Evolutionary conservation across 2,797 vertebrate species (phyloP), one percentile per base, ranked within the genome.

Genomic region (Naso thynnoides): DNA sequence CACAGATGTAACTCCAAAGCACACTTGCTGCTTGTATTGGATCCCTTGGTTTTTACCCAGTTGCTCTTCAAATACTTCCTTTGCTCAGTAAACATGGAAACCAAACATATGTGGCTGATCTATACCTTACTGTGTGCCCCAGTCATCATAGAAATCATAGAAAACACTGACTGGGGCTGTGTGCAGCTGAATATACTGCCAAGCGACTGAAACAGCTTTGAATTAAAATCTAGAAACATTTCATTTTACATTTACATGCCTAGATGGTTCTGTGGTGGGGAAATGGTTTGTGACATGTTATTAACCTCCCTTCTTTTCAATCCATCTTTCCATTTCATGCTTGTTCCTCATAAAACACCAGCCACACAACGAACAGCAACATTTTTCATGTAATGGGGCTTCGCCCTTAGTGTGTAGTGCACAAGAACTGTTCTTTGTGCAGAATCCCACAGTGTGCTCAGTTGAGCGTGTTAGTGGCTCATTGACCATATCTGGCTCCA

Each of bases 391-490:
- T 4, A 5, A 39, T 19, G 11, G 14, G 24, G 36, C 41, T 50
- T 63, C 9, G 31, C 41, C 27, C 33, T 24, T 0, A 1, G n/a
- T 45, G 29, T 26, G 23, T 8, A 18, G 53, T 5, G 55, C 45
- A 31, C 50, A 15, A 11, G 16, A 64, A 29, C 16, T 11, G 26
- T 16, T 71, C 39, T 69, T 31, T 10, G 10, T 5, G 41, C 8
- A 23, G 52, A 38, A 33, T 67, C 71, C 56, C 11, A 65, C 14
- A 4, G 62, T 58, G 73, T 54, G 78, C 53, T 76, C 67, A 73
- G 73, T 33, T 56, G 70, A 82, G 59, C 16, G 13, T 61, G 63
- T 70, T 49, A 65, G 54, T 2, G 71, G 23, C 70, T 84, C 72
- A 74, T 39, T 78, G 63, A 79, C 56, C 68, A 50, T 14, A 62